These are phyloP conservation scores for Periphyllus acericola DNA, from an alignment of 2,888 invertebrate genomes.

Conservation along the genomic window DNA sequence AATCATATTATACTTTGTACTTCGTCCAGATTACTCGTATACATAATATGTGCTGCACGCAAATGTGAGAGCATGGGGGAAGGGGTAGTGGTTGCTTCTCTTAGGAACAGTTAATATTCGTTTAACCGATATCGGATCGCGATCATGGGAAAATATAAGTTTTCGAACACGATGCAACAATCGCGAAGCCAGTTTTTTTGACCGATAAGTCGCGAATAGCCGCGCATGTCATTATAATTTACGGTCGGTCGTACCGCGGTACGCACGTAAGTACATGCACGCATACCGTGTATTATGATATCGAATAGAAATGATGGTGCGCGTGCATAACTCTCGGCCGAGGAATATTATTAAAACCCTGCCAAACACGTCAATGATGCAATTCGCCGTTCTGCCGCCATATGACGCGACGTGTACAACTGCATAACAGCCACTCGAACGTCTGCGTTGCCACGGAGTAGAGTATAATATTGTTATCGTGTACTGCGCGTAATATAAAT, in stretches of 20 bases:
- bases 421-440: background rate
- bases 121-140: too few species aligned
- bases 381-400: background rate
- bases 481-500: background rate
- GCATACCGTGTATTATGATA: background rate
- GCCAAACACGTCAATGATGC: constrained; percentile 15
- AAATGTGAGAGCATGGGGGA: too few species aligned
- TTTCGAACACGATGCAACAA: too few species aligned
- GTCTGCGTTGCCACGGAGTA: too few species aligned
- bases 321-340: background rate
- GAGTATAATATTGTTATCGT: too few species aligned
- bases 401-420: too few species aligned
- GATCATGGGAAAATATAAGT: too few species aligned
- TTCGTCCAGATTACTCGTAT: too few species aligned
- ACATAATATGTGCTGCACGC: too few species aligned
- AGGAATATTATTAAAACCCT: background rate
- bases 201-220: background rate
- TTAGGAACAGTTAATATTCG: too few species aligned
- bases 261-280: background rate
- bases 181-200: background rate
- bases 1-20: too few species aligned
- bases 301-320: background rate
- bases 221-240: background rate
- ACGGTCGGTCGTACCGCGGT: background rate
- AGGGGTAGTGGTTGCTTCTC: too few species aligned